These are phyloP conservation scores for Polydesmus complanatus DNA, from an alignment of 2,888 invertebrate species.

Conservation along the genomic window DNA sequence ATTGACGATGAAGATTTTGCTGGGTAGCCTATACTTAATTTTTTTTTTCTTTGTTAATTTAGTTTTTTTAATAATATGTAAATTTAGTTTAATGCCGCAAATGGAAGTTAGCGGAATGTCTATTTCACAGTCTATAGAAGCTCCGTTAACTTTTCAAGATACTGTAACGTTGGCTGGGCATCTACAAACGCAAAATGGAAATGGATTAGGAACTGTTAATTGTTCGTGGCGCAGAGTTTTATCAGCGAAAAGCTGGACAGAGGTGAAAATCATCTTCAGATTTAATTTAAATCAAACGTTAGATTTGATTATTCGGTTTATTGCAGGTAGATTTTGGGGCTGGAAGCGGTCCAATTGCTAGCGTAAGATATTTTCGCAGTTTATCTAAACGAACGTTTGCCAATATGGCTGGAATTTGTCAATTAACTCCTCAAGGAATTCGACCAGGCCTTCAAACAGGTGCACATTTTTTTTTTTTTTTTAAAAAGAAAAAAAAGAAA, in stretches of 20 bases:
- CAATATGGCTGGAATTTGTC: constrained; percentile 59
- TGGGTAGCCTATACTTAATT: constrained; percentile 14
- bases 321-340: constrained; percentile 50
- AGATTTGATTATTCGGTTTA: background rate
- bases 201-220: constrained; percentile 60
- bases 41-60: background rate
- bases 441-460: constrained; percentile 62
- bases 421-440: constrained; percentile 61
- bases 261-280: constrained; percentile 39
- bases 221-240: constrained; percentile 60
- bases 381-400: constrained; percentile 55
- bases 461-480: constrained; percentile 30
- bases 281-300: background rate
- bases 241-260: constrained; percentile 74
- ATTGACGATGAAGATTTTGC: constrained; percentile 42
- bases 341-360: constrained; percentile 66
- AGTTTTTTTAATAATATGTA: too few relatives aligned
- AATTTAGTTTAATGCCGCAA: constrained; percentile 42
- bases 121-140: constrained; percentile 82
- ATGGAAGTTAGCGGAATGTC: constrained; percentile 88
- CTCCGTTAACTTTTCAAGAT: constrained; percentile 72
- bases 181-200: constrained; percentile 60
- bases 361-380: constrained; percentile 63
- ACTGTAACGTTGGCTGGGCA: constrained; percentile 57
- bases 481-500: constrained; percentile 20